A percentile compares a stretch with the other conserved stretches of the same genome.
Conservation (phyloP, 1,140 invertebrate species). For the Archivesica marissinica region DNA sequence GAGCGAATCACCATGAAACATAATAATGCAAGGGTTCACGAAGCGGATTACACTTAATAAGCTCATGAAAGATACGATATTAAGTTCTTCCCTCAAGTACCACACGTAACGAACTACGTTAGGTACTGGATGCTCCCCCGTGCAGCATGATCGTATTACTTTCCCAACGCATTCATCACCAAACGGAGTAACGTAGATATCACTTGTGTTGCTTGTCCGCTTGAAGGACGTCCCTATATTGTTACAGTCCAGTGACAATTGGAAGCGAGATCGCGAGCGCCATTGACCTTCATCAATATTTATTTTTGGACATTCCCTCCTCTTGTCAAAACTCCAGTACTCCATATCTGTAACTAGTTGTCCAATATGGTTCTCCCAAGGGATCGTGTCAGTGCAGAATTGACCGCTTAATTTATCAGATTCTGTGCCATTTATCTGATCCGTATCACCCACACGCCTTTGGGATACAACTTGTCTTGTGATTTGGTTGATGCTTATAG, state of each 20-base stretch:
- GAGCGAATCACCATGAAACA: constrained; percentile 25
- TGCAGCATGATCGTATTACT: background rate
- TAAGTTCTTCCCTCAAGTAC: background rate
- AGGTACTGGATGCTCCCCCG: background rate
- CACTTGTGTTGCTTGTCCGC: background rate
- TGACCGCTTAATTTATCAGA: background rate
- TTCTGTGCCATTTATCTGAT: too few species aligned
- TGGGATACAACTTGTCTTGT: too few species aligned
- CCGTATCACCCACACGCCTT: too few species aligned
- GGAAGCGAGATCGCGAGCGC: background rate
- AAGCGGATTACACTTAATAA: constrained; percentile 42
- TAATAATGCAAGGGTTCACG: constrained; percentile 18
- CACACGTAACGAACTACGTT: constrained; percentile 45
- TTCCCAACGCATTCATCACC: background rate
- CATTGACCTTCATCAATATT: background rate
- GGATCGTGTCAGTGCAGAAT: background rate
- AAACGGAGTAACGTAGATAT: background rate
- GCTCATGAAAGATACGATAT: constrained; percentile 40
- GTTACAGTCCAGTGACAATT: background rate
- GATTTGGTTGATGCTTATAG: too few species aligned
- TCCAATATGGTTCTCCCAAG: background rate
- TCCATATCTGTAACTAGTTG: background rate
- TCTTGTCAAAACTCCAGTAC: background rate
- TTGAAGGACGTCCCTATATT: background rate
- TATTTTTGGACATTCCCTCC: background rate